Evolutionary conservation across 2,113 vertebrate species (phyloP), one percentile per base, ranked within the genome.

Genomic region (Pollachius pollachius): DNA sequence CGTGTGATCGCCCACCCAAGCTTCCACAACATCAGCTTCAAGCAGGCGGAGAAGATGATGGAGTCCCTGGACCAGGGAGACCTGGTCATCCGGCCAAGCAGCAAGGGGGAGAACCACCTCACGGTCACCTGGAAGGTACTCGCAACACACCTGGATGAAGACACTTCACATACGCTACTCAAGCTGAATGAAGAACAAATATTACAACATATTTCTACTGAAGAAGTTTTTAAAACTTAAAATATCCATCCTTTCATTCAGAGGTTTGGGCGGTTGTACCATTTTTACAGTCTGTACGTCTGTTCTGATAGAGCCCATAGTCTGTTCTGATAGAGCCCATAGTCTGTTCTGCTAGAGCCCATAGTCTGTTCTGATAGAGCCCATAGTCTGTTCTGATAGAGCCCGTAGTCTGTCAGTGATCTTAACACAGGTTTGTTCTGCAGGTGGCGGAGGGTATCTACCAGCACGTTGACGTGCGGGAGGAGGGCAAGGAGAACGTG

Each of bases 1-100:
- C 93, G 97, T 62, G 97, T 99, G 62, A 99, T 99, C 17, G 97
- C 96, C 78, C 97, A 99, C 75, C 97, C 97, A 0, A 98, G 97
- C 79, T 99, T 99, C 93, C 96, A 99, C 93, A 99, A 99, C 82
- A 99, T 99, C 71, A 99, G 97, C 89, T 99, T 99, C 87, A 99
- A 97, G 89, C 96, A 99, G 91, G 97, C 97, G 0, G 97, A 99
- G 91, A 98, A 98, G 87, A 98, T 99, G 97, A 99, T 99, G 97
- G 97, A 98, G 88, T 93, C 95, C 15, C 94, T 99, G 93, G 97
- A 99, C 91, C 97, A 99, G 88, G 97, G 97, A 37, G 97, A 99
- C 18, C 92, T 98, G 76, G 95, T 99, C 64, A 98, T 99, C 84
- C 91, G 97, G 34, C 97, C 97, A 0, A 99, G 97, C 87, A 99